Percentiles rank a stretch among this genome's conserved stretches.
Conservation (phyloP, 30 jellyfish, hydroid and myxozoan species). For the Aurelia sp. region DNA sequence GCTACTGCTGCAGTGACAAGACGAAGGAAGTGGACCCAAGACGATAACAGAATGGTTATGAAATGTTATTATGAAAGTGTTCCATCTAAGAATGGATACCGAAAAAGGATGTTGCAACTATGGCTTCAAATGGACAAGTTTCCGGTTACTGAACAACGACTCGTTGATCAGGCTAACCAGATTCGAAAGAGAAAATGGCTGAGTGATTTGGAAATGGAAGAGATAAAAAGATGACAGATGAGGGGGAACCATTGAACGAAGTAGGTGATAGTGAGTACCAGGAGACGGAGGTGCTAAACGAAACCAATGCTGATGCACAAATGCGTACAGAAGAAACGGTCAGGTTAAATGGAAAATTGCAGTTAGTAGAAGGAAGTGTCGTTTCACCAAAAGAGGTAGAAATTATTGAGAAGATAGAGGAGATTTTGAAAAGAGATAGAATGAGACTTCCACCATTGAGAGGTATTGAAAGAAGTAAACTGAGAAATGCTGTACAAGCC, state of each 20-base stretch:
- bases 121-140: too few species aligned
- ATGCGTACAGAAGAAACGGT: neutral
- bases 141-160: too few species aligned
- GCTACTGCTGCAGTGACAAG: too few species aligned
- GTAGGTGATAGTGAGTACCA: constrained; percentile 9
- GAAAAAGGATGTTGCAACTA: too few species aligned
- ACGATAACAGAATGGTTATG: too few species aligned
- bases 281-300: constrained; percentile 17
- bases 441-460: constrained; percentile 1
- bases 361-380: neutral
- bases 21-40: too few species aligned
- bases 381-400: constrained; percentile 8
- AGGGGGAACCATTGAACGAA: neutral
- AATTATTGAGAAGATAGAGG: constrained; percentile 9
- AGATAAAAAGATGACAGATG: too few species aligned
- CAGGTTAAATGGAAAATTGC: neutral
- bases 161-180: constrained; percentile 5
- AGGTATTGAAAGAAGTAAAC: neutral
- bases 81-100: too few species aligned
- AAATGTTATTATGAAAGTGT: too few species aligned
- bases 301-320: constrained; percentile 7
- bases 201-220: constrained; percentile 1
- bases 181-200: constrained; percentile 1
- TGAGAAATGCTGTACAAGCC: neutral
- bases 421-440: constrained; percentile 1